A percentile compares a stretch with the other conserved stretches of the same genome.
Evolutionary conservation across 2,113 vertebrate genomes (phyloP).

Genomic region (Bos taurus): ARS-UCD2.0 NC_037337.1:40436501-40437000

Average conservation of each 20-base stretch:
- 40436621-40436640: background rate
- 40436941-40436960: background rate
- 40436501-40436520: background rate
- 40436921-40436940: background rate
- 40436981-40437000: background rate
- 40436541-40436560: background rate
- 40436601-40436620: background rate
- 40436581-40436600: background rate
- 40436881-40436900: background rate
- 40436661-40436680: background rate
- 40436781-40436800: background rate
- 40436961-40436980: background rate
- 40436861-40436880: background rate
- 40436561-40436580: background rate
- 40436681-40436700: background rate
- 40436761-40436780: background rate
- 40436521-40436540: background rate
- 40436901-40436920: background rate
- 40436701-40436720: background rate
- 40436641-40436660: background rate
- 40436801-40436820: background rate
- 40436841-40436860: background rate
- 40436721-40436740: background rate
- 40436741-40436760: background rate
- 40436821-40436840: background rate